Base-by-base conservation (phyloP, 2,888 invertebrate genomes). In the Mycalesis mineus region DNA sequence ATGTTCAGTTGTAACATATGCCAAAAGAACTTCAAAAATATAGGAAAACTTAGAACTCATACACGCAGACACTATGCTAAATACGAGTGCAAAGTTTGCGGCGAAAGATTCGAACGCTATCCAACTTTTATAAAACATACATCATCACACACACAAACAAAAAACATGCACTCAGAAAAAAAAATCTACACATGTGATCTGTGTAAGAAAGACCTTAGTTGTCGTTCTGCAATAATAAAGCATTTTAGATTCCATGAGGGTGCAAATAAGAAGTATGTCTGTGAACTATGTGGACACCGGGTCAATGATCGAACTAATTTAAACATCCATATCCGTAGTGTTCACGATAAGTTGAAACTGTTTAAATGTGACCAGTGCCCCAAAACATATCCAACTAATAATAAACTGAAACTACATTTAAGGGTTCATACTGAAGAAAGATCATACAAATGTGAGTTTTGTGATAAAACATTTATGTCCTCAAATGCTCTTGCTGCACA, bases 261-360 rank as follows among this genome's bases (percentile, higher is more conserved):
- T 0, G 52, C 15, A 0, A 60, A 56, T 5, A 70, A 65, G 33
- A 57, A 40, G 13, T 57, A 45, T 8, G 55, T 68, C 0, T 73
- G 73, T 31, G 63, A 71, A 3, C 15, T 65, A 1, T 73, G 73
- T 45, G 71, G 71, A 0, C 36, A 58, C 5, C 7, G 50, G 0
- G 71, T 69, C 45, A 69, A 71, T 42, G 69, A 71, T 13, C 39
- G 5, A 0, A 62, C 68, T 0, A 69, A 71, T 39, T 28, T 73
- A 17, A 59, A 44, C 0, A 64, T 37, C 0, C 73, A 73, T 22
- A 57, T 67, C 1, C 42, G 41, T 1, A 57, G 62, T 0, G 72
- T 72, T 0, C 73, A 73, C 14, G 55, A 67, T 7, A 71, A 70
- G 13, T 28, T 66, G 1, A 61, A 60, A 4, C 65, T 61, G 0